Evolutionary conservation across 2,888 invertebrate species (phyloP).

Genomic region (Thecophora atra): DNA sequence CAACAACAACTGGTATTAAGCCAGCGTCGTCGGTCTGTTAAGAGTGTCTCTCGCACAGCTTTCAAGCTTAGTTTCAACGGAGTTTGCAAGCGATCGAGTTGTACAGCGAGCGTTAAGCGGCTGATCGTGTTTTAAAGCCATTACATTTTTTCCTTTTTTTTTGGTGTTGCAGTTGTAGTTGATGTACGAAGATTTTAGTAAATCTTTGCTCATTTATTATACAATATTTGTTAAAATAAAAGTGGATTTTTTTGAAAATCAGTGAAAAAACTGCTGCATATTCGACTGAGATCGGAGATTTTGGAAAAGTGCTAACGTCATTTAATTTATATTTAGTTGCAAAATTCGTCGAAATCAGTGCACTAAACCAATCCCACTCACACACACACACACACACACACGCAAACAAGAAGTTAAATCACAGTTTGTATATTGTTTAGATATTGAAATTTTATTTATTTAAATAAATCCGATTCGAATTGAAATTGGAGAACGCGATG

Average conservation of each 20-base stretch:
- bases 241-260: neutral
- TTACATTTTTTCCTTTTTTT: conserved; percentile 23
- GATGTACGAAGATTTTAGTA: conserved; percentile 16
- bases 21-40: conserved; percentile 48
- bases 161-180: neutral
- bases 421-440: no score
- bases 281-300: neutral
- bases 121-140: conserved; percentile 24
- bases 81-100: conserved; percentile 56
- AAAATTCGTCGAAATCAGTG: neutral
- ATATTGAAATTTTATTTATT: no score
- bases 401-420: no score
- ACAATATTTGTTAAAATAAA: conserved; percentile 5
- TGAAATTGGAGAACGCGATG: no score
- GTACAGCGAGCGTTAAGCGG: conserved; percentile 37
- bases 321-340: neutral
- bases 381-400: neutral
- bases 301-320: neutral
- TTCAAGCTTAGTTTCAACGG: conserved; percentile 58
- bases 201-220: neutral
- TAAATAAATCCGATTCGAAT: no score
- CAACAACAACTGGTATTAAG: conserved; percentile 30
- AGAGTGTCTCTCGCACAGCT: conserved; percentile 52
- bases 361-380: neutral
- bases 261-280: neutral